phyloP scores from a whole-genome alignment of 1,140 invertebrate species.

The Cydia strobilella region DNA sequence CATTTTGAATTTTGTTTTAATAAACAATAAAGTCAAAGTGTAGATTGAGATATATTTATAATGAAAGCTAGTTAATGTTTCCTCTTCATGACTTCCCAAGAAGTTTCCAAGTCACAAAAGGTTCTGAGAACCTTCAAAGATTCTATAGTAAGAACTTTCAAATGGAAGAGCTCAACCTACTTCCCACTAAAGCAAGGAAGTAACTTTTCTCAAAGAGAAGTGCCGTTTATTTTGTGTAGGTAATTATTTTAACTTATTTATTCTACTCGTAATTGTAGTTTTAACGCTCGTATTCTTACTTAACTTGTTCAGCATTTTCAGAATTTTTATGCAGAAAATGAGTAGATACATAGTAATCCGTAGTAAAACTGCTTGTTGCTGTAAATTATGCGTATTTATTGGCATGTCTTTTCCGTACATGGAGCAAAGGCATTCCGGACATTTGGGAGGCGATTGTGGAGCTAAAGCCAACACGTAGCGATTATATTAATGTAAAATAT shows the following conservation, averaged over 20 bases:
- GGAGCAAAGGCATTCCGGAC: no score
- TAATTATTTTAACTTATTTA: neutral
- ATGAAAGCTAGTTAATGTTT: conserved; percentile 11
- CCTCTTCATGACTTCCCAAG: neutral
- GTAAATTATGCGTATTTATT: no score
- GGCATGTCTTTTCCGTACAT: no score
- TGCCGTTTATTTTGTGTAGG: neutral
- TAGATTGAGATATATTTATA: neutral
- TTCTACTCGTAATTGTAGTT: neutral
- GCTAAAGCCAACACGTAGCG: no score
- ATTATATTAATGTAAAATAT: no score
- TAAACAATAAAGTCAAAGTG: conserved; percentile 1
- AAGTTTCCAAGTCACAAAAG: conserved; percentile 18
- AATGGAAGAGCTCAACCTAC: neutral
- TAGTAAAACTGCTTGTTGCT: no score
- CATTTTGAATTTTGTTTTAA: no score
- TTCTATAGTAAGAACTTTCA: conserved; percentile 17
- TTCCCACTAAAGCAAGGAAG: neutral
- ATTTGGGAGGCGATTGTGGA: no score
- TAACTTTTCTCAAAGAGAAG: neutral
- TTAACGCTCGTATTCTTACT: neutral
- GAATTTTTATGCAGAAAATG: neutral
- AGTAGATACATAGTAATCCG: no score
- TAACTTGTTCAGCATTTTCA: neutral
- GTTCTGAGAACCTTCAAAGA: conserved; percentile 6